Evolutionary conservation across 2,888 invertebrate genomes (phyloP).

Genomic region (Villa cingulata): DNA sequence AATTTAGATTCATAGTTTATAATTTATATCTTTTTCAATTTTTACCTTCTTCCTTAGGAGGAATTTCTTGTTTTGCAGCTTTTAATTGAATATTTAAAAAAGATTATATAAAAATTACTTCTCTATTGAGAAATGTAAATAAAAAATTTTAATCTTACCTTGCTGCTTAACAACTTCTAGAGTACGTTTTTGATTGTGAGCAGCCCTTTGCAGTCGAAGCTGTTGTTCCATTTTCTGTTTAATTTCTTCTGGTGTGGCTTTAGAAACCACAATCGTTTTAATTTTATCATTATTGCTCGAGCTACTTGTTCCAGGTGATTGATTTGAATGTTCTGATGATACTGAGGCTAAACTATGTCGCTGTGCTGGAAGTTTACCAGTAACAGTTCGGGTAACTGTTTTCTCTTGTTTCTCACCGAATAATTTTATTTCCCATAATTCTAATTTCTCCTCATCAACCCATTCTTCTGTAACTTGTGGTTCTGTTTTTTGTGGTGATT

Average conservation of each 20-base stretch:
- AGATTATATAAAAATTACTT: too few species aligned
- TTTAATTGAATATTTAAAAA: neutral
- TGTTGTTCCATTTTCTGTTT: conserved; percentile 89
- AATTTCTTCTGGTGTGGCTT: conserved; percentile 56
- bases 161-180: conserved; percentile 45
- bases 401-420: conserved; percentile 72
- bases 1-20: too few species aligned
- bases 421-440: conserved; percentile 91
- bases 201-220: conserved; percentile 71
- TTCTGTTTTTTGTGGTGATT: conserved; percentile 86
- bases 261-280: conserved; percentile 33
- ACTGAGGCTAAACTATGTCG: conserved; percentile 12
- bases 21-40: neutral
- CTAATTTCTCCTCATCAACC: conserved; percentile 91
- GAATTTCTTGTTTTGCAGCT: neutral
- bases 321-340: conserved; percentile 19
- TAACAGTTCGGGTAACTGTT: conserved; percentile 59
- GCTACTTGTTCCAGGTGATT: conserved; percentile 12
- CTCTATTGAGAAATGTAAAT: too few species aligned
- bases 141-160: conserved; percentile 16
- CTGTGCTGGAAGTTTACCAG: conserved; percentile 49
- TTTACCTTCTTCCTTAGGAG: neutral
- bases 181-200: conserved; percentile 76
- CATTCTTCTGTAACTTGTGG: conserved; percentile 91
- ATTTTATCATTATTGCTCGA: conserved; percentile 17